Evolutionary conservation across 2,888 invertebrate species (phyloP).

Genomic region (Eilema caniola): DNA sequence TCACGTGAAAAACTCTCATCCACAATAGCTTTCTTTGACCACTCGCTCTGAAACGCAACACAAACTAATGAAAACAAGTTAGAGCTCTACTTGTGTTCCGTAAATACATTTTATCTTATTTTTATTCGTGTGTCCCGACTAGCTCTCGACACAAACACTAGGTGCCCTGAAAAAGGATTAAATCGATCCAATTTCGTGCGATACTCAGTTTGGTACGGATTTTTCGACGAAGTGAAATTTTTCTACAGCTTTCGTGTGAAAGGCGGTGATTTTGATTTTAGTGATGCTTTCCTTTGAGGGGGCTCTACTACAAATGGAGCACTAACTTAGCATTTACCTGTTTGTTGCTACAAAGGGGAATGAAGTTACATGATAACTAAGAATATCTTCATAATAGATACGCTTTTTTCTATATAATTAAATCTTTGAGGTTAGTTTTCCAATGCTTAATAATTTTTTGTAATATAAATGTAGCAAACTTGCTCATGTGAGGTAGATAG

Average conservation of each 20-base stretch:
- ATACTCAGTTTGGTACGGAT: constrained; percentile 41
- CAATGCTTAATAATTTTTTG: too few species aligned
- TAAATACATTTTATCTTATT: constrained; percentile 33
- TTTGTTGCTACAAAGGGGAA: not conserved
- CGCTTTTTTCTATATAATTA: too few species aligned
- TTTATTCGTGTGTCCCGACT: constrained; percentile 43
- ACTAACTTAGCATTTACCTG: not conserved
- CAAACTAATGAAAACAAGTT: constrained; percentile 36
- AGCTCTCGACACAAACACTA: constrained; percentile 49
- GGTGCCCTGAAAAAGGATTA: constrained; percentile 56
- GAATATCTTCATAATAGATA: not conserved
- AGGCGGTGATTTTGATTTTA: constrained; percentile 31
- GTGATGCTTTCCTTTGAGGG: not conserved
- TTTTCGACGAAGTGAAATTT: constrained; percentile 39
- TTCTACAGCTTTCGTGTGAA: constrained; percentile 24
- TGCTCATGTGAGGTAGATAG: too few species aligned
- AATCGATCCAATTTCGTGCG: constrained; percentile 55
- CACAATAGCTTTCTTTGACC: constrained; percentile 22
- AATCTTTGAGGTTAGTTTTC: too few species aligned
- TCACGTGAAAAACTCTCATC: constrained; percentile 10
- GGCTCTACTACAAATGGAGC: not conserved
- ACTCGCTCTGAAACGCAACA: constrained; percentile 18
- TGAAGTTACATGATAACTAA: not conserved
- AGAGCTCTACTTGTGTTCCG: constrained; percentile 20
- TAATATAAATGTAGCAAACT: too few species aligned